These are phyloP conservation scores for Pithys albifrons DNA, from an alignment of 2,113 vertebrate genomes.

Conservation along the genomic window DNA sequence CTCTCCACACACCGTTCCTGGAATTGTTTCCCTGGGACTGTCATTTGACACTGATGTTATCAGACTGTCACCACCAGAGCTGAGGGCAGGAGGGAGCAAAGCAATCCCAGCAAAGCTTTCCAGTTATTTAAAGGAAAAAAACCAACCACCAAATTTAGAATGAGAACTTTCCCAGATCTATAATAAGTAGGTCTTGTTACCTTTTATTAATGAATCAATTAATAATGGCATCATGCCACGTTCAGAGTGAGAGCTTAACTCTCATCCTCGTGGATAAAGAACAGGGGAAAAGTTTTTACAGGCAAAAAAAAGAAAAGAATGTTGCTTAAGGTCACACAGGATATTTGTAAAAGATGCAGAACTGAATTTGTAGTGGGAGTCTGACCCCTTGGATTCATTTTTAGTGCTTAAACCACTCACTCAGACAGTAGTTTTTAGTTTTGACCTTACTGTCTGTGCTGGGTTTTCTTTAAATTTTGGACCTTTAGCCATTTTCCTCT, in stretches of 20 bases:
- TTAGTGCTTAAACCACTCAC: background rate
- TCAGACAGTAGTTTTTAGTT: background rate
- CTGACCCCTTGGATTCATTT: rapidly evolving
- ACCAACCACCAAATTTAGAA: background rate
- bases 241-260: background rate
- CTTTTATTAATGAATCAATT: background rate
- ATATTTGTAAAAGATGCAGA: background rate
- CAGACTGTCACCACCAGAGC: background rate
- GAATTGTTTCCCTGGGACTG: conserved; percentile 25
- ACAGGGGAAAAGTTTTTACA: background rate
- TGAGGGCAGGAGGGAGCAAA: background rate
- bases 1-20: background rate
- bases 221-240: background rate
- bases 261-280: background rate
- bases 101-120: background rate
- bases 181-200: background rate
- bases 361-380: background rate
- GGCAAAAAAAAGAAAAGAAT: background rate
- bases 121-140: background rate
- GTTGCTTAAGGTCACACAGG: background rate
- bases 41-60: conserved; percentile 17
- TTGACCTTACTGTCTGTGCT: background rate
- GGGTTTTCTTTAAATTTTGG: background rate
- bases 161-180: background rate
- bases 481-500: background rate